Conservation (phyloP, 2,113 vertebrate genomes). For the Poeciliopsis prolifica region DNA sequence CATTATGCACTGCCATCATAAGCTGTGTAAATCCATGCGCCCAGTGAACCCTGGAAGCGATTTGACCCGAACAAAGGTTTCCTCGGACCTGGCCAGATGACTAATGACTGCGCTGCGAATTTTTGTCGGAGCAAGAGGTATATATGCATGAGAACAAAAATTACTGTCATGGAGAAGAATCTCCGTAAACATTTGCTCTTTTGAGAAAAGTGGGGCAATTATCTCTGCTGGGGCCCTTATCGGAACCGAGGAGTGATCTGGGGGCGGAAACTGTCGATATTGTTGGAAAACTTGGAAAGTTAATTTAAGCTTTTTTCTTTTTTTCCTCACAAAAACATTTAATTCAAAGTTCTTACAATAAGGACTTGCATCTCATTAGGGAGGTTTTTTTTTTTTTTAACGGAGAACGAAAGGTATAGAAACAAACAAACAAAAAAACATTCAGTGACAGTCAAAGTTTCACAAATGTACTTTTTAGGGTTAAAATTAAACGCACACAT, state of each 20-base stretch:
- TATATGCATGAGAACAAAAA: constrained; percentile 11
- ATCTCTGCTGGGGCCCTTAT: neutral
- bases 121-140: constrained; percentile 23
- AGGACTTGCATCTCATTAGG: neutral
- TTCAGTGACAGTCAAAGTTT: neutral
- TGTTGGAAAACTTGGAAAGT: neutral
- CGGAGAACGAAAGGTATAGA: neutral
- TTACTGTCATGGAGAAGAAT: neutral
- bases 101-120: constrained; percentile 11
- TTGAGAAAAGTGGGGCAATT: neutral
- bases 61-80: constrained; percentile 37
- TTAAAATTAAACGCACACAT: neutral
- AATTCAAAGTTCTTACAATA: neutral
- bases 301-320: neutral
- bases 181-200: neutral
- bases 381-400: neutral
- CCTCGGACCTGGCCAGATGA: constrained; percentile 24
- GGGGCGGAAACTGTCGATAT: no score
- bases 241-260: neutral
- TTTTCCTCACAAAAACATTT: neutral
- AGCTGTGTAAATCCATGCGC: constrained; percentile 24
- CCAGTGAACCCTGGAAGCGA: constrained; percentile 41
- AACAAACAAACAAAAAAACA: neutral
- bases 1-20: neutral
- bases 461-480: neutral